These are phyloP conservation scores for Dicrostonyx torquatus DNA, from an alignment of 2,797 vertebrate genomes.

Conservation along the genomic window DNA sequence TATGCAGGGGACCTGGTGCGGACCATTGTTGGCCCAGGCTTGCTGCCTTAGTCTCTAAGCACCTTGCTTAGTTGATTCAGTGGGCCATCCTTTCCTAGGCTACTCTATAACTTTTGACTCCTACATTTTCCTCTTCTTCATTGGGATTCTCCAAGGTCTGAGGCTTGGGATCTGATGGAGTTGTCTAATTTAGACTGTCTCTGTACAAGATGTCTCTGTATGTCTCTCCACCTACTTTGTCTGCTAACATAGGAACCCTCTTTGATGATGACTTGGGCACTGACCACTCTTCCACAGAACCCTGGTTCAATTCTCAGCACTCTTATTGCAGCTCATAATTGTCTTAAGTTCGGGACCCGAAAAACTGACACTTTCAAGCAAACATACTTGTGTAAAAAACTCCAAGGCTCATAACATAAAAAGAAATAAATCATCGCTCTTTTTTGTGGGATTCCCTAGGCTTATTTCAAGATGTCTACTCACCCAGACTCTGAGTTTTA, in stretches of 20 bases:
- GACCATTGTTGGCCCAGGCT: not conserved
- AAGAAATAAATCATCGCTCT: not conserved
- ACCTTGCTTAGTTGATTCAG: not conserved
- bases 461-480: not conserved
- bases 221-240: no score
- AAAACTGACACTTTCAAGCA: not conserved
- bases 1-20: not conserved
- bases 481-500: not conserved
- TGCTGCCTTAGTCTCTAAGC: rapidly evolving
- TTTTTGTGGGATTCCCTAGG: not conserved
- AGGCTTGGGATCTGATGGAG: not conserved
- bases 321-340: not conserved
- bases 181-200: not conserved
- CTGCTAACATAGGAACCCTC: not conserved
- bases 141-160: not conserved
- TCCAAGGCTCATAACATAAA: not conserved
- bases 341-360: not conserved
- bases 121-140: not conserved
- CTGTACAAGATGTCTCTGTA: not conserved
- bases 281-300: not conserved
- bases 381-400: not conserved
- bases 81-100: no score
- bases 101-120: not conserved
- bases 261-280: no score
- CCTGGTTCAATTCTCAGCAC: not conserved